Conservation (phyloP, 2,888 invertebrate genomes). For the Frankliniella intonsa region DNA sequence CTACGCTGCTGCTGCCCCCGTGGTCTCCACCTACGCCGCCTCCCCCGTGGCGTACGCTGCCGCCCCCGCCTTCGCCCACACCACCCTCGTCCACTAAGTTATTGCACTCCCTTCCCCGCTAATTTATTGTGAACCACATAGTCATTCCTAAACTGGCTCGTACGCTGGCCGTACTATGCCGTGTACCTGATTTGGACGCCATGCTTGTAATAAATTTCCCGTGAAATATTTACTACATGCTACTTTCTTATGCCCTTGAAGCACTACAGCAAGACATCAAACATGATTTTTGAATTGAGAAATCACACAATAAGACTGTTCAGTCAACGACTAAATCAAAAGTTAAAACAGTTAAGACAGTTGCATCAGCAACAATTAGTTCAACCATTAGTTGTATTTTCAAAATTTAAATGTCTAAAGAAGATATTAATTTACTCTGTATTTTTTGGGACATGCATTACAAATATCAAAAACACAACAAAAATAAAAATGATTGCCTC, state of each 20-base stretch:
- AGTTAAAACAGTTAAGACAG: too few species aligned
- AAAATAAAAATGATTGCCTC: too few species aligned
- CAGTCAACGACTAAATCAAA: too few species aligned
- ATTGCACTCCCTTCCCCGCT: neutral
- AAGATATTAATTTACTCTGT: neutral
- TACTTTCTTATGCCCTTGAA: too few species aligned
- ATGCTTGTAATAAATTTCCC: neutral
- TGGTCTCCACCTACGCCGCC: neutral
- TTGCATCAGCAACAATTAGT: too few species aligned
- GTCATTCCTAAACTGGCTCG: neutral
- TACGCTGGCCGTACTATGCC: neutral
- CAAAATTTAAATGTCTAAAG: neutral
- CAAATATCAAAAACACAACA: too few species aligned
- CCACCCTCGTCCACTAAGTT: slow-evolving; percentile 15
- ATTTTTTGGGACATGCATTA: too few species aligned
- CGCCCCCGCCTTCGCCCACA: slow-evolving; percentile 1
- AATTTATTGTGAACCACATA: slow-evolving; percentile 1
- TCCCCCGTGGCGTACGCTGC: slow-evolving; percentile 3
- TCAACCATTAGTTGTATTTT: too few species aligned
- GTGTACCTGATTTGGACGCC: neutral
- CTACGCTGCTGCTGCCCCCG: neutral
- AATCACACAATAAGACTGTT: too few species aligned
- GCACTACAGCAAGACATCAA: too few species aligned
- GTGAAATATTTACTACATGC: too few species aligned
- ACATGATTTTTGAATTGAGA: too few species aligned